Base-by-base conservation (phyloP, 2,113 vertebrate species). In the Sinocyclocheilus rhinocerous region DNA sequence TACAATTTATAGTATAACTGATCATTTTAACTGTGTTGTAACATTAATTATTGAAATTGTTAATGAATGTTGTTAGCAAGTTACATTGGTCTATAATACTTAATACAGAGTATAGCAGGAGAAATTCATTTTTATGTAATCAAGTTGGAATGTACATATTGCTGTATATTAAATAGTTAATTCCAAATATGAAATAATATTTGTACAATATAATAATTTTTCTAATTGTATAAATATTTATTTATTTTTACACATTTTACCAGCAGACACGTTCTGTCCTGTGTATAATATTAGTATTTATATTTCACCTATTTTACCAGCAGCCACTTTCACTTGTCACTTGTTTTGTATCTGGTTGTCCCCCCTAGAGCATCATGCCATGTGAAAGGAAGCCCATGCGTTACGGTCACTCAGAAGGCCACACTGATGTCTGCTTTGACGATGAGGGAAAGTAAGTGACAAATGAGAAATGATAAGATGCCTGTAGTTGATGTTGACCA, bases 381-480 rank as follows among this genome's bases (percentile, higher is more conserved):
- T 95, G 95, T 0, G 91, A 89, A 0, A 96, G 92, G 84, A 98
- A 96, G 91, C 96, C 96, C 0, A 98, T 98, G 96, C 94, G 98
- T 16, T 99, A 96, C 0, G 98, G 97, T 4, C 98, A 99, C 90
- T 96, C 96, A 0, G 98, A 99, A 87, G 98, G 98, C 55, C 97
- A 98, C 93, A 99, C 98, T 0, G 98, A 98, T 5, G 96, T 99
- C 89, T 98, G 96, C 91, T 99, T 97, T 42, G 95, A 97, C 86
- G 96, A 96, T 67, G 87, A 86, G 0, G 97, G 97, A 36, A 97
- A 94, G 98, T 99, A 92, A 94, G 86, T 39, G 6, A 84, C 36
- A 39, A 39, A 39, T 5, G 39, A 10, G 39, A 45, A 75, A 48
- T 75, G 0, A 1, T 69, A 16, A 33, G 26, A 18, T 70, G 67